These are phyloP conservation scores for Albula goreensis DNA, from an alignment of 2,113 vertebrate genomes.

Conservation along the genomic window DNA sequence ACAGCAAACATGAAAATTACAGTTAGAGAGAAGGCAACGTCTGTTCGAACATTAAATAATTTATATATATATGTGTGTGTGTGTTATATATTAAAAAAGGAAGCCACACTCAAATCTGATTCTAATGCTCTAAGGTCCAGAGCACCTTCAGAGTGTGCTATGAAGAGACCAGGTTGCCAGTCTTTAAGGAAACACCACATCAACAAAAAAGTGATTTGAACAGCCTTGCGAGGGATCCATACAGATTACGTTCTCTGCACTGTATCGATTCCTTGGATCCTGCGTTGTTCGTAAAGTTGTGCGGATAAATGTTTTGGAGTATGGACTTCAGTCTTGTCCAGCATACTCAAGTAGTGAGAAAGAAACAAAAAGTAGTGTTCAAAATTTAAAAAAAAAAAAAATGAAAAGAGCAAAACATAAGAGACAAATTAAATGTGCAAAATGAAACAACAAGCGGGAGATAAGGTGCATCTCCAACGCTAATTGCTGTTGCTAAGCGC, in stretches of 20 bases:
- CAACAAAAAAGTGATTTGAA: conserved; percentile 49
- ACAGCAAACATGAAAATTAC: background rate
- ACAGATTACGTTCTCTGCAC: conserved; percentile 66
- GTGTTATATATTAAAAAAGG: conserved; percentile 15
- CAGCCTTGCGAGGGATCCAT: conserved; percentile 73
- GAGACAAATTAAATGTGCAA: conserved; percentile 88
- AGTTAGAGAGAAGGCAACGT: conserved; percentile 84
- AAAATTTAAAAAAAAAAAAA: conserved; percentile 41
- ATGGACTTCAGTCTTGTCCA: conserved; percentile 70
- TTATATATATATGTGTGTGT: too few relatives aligned
- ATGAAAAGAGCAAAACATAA: conserved; percentile 79
- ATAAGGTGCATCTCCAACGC: conserved; percentile 62
- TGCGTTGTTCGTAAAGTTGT: conserved; percentile 71
- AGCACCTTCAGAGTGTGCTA: conserved; percentile 71
- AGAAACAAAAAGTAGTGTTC: conserved; percentile 82
- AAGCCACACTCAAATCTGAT: conserved; percentile 81
- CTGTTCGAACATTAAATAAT: conserved; percentile 66
- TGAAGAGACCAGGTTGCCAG: conserved; percentile 75
- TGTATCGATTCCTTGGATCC: conserved; percentile 66
- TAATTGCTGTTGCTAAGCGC: conserved; percentile 60
- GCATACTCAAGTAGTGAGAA: conserved; percentile 55
- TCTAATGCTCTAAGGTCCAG: conserved; percentile 76
- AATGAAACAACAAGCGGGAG: conserved; percentile 80
- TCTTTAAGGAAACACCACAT: conserved; percentile 62
- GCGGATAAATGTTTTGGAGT: conserved; percentile 64